Base-by-base conservation (phyloP, 2,113 vertebrate species). In the Brienomyrus brachyistius region DNA sequence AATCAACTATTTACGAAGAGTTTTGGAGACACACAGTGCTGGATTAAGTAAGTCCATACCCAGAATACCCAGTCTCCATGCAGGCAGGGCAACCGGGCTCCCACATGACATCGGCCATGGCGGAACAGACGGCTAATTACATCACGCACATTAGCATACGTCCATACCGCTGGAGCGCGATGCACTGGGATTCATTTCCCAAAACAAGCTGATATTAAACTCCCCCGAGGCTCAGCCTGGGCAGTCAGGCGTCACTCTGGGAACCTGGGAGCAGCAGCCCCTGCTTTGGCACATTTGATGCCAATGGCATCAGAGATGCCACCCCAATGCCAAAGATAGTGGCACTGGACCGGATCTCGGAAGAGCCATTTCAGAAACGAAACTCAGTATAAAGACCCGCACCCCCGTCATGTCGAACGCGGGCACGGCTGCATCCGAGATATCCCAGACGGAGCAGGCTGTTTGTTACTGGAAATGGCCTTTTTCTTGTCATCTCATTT, bases 131-230 rank as follows among this genome's bases (percentile, higher is more conserved):
- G 35, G 74, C n/a, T 86, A 89, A 85, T 84, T 48, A 17, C 52
- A 66, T 89, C 52, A 47, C 6, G 1, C 89, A 86, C 82, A 86
- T 85, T 89, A 85, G 43, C 82, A 86, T 89, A 62, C 10, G 23
- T 62, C 52, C 45, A 40, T 84, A 50, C 45, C 10, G 82, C n/a
- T 4, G 21, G 43, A 66, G 21, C 21, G 9, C 35, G 6, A 40
- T 66, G 54, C 45, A 9, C 35, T 85, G 89, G 40, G 52, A 48
- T 51, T 89, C 11, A n/a, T 21, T 56, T 89, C 77, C 88, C 77
- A 56, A 84, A 84, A 59, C 31, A 59, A 74, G 48, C 40, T 0
- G 31, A 59, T 84, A 89, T 59, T 89, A 48, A 84, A 89, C 77
- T 89, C 52, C 77, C 47, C 43, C 17, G 70, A 84, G 51, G 40